Base-by-base conservation (phyloP, 2,888 invertebrate genomes). In the Dolichomitus sp. region DNA sequence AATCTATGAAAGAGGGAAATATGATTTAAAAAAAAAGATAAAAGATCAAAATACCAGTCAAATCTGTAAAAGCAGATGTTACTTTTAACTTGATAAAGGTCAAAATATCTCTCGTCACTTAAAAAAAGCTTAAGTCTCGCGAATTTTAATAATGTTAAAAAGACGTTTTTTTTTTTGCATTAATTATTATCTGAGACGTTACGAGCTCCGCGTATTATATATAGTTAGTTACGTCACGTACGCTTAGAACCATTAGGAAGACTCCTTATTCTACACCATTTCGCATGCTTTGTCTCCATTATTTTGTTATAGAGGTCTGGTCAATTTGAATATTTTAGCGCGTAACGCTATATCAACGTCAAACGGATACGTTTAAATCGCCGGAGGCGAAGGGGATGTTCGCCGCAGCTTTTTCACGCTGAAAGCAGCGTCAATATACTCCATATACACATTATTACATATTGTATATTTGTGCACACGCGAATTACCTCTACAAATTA, bases 221-320 rank as follows among this genome's bases (percentile, higher is more conserved):
- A 2, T 42, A 19, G 4, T 42, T 63, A 23, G 23, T 63, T 23
- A 23, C 42, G 40, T 42, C 33, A 27, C 27, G 19, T 63, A 59
- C 33, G 33, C 37, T 59, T 37, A 17, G 7, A 37, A 37, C 17
- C 2, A 37, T 37, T 33, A 33, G 14, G 9, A 42, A 23, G 4
- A 42, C 14, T 63, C 12, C 12, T 42, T 42, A 23, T 19, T 23
- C 12, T 17, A 63, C 4, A 42, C 9, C 12, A 42, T 42, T 23
- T 63, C 42, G 63, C 63, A 63, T 42, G 63, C 42, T 63, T 42
- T 42, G n/a, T 42, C 19, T 42, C 23, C 42, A 19, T 63, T 42
- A 33, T 75, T 70, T 75, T 74, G 65, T 75, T 75, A 66, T 75
- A 75, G 75, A 75, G 19, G 57, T 75, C 75, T 75, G 75, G 75